A percentile compares a stretch with the other conserved stretches of the same genome.
Conservation (phyloP, 2,113 vertebrate genomes). For the Zonotrichia leucophrys region DNA sequence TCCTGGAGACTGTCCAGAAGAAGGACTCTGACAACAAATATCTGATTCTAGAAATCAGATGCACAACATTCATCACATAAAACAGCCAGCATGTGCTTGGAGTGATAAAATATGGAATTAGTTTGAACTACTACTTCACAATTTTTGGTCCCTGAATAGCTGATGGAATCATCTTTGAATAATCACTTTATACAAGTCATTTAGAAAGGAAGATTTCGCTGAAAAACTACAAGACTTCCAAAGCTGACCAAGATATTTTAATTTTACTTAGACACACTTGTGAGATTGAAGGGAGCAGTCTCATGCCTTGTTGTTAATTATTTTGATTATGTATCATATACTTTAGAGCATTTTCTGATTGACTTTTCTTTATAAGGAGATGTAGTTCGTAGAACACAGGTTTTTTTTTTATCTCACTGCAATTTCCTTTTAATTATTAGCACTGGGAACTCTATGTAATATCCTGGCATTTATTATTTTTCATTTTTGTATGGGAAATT, state of each 20-base stretch:
- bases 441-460: not conserved
- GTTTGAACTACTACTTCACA: not conserved
- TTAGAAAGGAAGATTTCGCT: not conserved
- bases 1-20: not conserved
- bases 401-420: not conserved
- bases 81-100: fast-evolving
- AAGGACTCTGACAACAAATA: not conserved
- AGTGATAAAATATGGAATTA: not conserved
- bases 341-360: not conserved
- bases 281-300: not conserved
- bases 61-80: fast-evolving
- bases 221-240: not conserved
- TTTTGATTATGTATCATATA: not conserved
- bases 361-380: conserved; percentile 1
- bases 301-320: not conserved
- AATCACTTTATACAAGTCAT: not conserved
- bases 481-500: not conserved
- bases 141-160: not conserved
- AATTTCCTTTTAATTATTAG: conserved; percentile 41
- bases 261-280: not conserved
- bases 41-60: not conserved
- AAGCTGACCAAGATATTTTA: not conserved
- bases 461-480: conserved; percentile 19
- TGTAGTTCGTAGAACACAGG: not conserved
- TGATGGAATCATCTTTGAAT: not conserved